phyloP scores from a whole-genome alignment of 2,888 invertebrate genomes.

The Tholera decimalis region DNA sequence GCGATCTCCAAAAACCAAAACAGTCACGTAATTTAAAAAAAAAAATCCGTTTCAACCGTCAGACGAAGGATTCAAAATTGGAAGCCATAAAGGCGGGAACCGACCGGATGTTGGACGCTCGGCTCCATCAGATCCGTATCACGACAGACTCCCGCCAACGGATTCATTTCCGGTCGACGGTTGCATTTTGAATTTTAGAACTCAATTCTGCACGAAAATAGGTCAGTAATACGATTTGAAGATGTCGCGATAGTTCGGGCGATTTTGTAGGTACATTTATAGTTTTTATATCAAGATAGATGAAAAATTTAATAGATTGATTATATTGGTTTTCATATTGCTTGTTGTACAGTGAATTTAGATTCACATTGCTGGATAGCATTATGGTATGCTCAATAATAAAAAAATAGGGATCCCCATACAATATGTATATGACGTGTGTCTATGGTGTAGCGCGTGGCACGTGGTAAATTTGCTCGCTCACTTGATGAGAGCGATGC shows the following conservation, averaged over 20 bases:
- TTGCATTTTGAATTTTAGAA: slow-evolving; percentile 89
- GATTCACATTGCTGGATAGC: no score
- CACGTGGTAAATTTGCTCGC: no score
- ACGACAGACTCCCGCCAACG: slow-evolving; percentile 86
- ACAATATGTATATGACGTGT: no score
- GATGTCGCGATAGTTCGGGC: slow-evolving; percentile 64
- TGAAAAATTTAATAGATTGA: background rate
- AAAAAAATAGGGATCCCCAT: no score
- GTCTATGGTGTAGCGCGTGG: no score
- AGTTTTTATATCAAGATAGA: background rate
- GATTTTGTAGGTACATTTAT: slow-evolving; percentile 44
- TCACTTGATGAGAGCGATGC: no score
- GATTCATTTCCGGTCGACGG: slow-evolving; percentile 89
- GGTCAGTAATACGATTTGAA: slow-evolving; percentile 75
- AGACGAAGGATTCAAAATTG: slow-evolving; percentile 83
- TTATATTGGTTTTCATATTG: background rate
- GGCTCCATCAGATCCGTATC: slow-evolving; percentile 90
- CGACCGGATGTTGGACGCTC: slow-evolving; percentile 86
- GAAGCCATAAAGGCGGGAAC: slow-evolving; percentile 89
- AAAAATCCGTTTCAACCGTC: slow-evolving; percentile 58
- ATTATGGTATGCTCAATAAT: no score
- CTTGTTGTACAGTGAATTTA: no score
- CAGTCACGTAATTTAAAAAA: slow-evolving; percentile 62
- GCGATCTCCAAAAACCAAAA: slow-evolving; percentile 41
- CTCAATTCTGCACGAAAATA: slow-evolving; percentile 76